phyloP scores from a whole-genome alignment of 2,888 invertebrate genomes.

The Sthenelais limicola region DNA sequence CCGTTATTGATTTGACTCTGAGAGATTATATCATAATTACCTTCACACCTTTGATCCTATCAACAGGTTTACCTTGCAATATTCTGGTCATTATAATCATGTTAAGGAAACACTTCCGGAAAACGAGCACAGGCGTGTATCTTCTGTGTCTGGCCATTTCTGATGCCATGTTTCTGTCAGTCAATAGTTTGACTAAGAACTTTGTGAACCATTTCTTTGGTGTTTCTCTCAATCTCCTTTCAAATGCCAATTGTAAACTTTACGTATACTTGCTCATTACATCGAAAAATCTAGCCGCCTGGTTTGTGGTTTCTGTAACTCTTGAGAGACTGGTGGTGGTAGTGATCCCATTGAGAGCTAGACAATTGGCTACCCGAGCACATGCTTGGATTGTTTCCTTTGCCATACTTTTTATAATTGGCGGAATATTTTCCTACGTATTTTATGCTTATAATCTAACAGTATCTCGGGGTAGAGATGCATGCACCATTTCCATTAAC shows the following conservation, averaged over 20 bases:
- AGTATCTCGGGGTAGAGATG: not conserved
- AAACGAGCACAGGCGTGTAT: slow-evolving; percentile 9
- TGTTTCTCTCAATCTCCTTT: not conserved
- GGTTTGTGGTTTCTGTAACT: slow-evolving; percentile 8
- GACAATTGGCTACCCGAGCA: not conserved
- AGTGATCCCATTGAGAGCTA: not conserved
- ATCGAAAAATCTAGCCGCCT: slow-evolving; percentile 1
- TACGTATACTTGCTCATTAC: slow-evolving; percentile 9
- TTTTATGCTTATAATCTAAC: not conserved
- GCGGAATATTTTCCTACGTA: not conserved
- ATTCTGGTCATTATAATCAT: not conserved
- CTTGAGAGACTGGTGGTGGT: slow-evolving; percentile 4
- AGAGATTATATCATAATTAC: not conserved
- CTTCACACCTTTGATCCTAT: not conserved
- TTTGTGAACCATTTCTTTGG: not conserved
- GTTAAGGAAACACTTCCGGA: slow-evolving; percentile 5
- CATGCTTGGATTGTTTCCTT: not conserved
- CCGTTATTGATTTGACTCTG: too few relatives aligned
- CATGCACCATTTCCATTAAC: not conserved
- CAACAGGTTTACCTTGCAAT: not conserved
- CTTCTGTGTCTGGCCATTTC: slow-evolving; percentile 10
- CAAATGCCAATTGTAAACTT: not conserved
- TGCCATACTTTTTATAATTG: not conserved
- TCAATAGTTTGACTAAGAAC: slow-evolving; percentile 13
- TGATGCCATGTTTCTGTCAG: not conserved